Percentiles rank a stretch among this genome's conserved stretches.
Evolutionary conservation across 1,140 invertebrate species (phyloP).

Genomic region (Drosophila lacteicornis): DNA sequence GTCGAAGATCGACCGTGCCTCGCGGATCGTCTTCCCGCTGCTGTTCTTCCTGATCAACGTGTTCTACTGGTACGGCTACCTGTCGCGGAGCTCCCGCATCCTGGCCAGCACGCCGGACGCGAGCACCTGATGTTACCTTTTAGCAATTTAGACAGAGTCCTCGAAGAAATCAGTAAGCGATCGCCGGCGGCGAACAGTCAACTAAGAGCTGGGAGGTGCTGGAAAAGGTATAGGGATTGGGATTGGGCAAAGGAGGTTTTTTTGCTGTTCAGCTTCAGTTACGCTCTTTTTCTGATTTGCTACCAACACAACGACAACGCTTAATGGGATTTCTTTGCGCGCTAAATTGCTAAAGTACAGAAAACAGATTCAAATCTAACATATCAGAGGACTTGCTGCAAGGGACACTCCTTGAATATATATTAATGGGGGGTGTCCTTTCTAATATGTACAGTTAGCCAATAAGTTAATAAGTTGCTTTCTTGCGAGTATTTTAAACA

Average conservation of each 20-base stretch:
- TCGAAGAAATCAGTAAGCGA: slow-evolving; percentile 75
- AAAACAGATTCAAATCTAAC: slow-evolving; percentile 51
- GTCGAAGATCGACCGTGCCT: slow-evolving; percentile 91
- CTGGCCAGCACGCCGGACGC: slow-evolving; percentile 69
- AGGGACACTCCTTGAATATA: slow-evolving; percentile 12
- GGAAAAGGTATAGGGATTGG: slow-evolving; percentile 1
- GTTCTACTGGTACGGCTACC: slow-evolving; percentile 92
- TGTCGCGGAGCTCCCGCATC: slow-evolving; percentile 88
- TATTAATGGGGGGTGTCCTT: not conserved
- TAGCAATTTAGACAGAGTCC: slow-evolving; percentile 85
- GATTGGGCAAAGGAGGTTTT: slow-evolving; percentile 12
- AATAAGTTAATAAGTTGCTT: slow-evolving; percentile 55
- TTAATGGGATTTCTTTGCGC: slow-evolving; percentile 78
- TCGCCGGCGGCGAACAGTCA: slow-evolving; percentile 41
- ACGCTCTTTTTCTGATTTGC: slow-evolving; percentile 78
- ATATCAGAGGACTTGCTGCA: slow-evolving; percentile 59
- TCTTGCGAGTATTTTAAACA: slow-evolving; percentile 13
- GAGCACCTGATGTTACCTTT: slow-evolving; percentile 85
- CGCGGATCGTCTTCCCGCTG: slow-evolving; percentile 90
- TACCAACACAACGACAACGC: slow-evolving; percentile 60
- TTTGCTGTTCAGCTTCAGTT: slow-evolving; percentile 62
- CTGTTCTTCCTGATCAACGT: slow-evolving; percentile 91
- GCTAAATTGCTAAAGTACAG: slow-evolving; percentile 80
- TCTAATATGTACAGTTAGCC: slow-evolving; percentile 74
- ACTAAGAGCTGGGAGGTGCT: slow-evolving; percentile 16